Evolutionary conservation across 2,113 vertebrate genomes (phyloP).

Genomic region (Sminthopsis crassicaudata): DNA sequence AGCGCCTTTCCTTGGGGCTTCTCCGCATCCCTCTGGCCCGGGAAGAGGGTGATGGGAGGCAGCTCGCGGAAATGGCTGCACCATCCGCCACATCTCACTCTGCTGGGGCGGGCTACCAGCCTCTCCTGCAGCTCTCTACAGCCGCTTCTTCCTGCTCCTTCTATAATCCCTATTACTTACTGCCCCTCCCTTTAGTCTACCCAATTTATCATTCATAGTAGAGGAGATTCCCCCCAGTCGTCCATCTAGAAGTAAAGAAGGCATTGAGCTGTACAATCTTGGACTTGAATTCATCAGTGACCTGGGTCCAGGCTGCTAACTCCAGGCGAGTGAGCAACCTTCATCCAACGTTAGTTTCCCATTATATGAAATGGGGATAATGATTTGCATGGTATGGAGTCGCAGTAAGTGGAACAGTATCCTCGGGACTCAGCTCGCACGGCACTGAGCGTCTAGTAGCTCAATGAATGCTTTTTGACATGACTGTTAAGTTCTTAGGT

Average conservation of each 20-base stretch:
- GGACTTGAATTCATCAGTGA: neutral
- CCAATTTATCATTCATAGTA: neutral
- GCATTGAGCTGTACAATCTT: neutral
- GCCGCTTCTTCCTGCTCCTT: neutral
- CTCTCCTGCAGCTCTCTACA: neutral
- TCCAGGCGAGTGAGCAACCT: neutral
- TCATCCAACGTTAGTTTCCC: neutral
- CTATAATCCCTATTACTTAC: too few relatives aligned
- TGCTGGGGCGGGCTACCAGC: too few relatives aligned
- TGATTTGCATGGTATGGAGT: neutral
- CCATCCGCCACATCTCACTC: neutral
- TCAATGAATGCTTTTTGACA: neutral
- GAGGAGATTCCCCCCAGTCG: neutral
- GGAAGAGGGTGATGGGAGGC: too few relatives aligned
- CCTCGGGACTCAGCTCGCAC: neutral
- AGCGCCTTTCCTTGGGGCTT: neutral
- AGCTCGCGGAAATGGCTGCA: too few relatives aligned
- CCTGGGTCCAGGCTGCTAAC: neutral
- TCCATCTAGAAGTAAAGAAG: neutral
- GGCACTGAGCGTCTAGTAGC: neutral
- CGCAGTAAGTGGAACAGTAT: neutral
- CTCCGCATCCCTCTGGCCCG: too few relatives aligned
- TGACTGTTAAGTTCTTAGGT: neutral
- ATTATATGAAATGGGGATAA: neutral
- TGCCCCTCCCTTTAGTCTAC: too few relatives aligned